Conservation (phyloP, 2,888 invertebrate genomes). For the Balanococcus diminutus region DNA sequence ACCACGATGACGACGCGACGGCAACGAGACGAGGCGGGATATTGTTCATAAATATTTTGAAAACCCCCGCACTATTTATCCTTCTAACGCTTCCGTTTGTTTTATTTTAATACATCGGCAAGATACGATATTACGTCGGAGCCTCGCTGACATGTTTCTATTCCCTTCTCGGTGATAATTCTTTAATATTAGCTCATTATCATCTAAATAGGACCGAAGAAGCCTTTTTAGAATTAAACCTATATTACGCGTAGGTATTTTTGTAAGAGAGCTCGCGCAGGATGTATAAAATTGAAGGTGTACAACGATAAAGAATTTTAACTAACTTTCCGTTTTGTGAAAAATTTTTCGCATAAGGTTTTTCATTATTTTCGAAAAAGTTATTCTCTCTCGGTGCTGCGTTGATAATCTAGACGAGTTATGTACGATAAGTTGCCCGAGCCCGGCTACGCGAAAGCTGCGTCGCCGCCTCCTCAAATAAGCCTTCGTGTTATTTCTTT, state of each 20-base stretch:
- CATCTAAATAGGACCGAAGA: slow-evolving; percentile 50
- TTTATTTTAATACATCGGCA: slow-evolving; percentile 48
- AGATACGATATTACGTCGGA: slow-evolving; percentile 50
- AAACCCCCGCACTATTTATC: slow-evolving; percentile 37
- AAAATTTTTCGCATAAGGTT: slow-evolving; percentile 43
- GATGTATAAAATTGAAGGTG: slow-evolving; percentile 39
- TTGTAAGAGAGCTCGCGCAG: slow-evolving; percentile 1
- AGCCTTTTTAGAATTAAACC: slow-evolving; percentile 50
- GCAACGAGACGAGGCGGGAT: background rate
- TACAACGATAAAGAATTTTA: slow-evolving; percentile 43
- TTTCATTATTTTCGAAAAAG: slow-evolving; percentile 41
- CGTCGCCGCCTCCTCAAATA: background rate
- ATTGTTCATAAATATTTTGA: slow-evolving; percentile 26
- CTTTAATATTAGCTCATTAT: slow-evolving; percentile 51
- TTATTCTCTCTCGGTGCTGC: background rate
- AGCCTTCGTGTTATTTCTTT: background rate
- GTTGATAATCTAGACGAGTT: slow-evolving; percentile 36
- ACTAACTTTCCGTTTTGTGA: slow-evolving; percentile 38
- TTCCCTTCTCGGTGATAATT: slow-evolving; percentile 49
- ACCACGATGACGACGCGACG: background rate
- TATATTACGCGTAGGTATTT: slow-evolving; percentile 39
- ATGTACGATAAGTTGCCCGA: background rate
- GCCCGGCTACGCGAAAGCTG: background rate
- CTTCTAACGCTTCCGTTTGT: slow-evolving; percentile 39
- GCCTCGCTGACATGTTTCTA: slow-evolving; percentile 49